These are phyloP conservation scores for Chymomyza amoena DNA, from an alignment of 2,888 invertebrate genomes.

Conservation along the genomic window DNA sequence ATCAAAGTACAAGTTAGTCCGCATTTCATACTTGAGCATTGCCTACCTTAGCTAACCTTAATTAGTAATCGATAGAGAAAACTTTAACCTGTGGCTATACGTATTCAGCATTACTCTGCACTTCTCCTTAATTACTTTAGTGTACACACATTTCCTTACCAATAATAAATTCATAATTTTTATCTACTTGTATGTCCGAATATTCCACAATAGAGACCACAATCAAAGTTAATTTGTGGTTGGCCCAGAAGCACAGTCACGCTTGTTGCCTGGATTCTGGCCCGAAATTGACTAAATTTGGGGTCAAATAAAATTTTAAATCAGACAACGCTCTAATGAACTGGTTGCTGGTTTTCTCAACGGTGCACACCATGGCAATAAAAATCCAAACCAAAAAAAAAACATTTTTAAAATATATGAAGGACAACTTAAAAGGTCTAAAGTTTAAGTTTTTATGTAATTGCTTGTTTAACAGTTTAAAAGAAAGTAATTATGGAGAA, in stretches of 20 bases:
- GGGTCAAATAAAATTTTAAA: neutral
- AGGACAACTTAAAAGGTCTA: neutral
- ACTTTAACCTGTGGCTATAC: too few relatives aligned
- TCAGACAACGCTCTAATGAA: neutral
- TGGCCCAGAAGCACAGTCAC: neutral
- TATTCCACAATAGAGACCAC: neutral
- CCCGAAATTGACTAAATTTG: neutral
- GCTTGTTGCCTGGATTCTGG: neutral
- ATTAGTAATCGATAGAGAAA: too few relatives aligned
- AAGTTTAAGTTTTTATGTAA: neutral
- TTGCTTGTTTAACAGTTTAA: too few relatives aligned
- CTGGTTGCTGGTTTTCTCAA: neutral
- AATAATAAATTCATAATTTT: too few relatives aligned
- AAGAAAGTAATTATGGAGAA: too few relatives aligned
- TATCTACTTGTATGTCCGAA: neutral
- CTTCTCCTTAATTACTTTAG: too few relatives aligned
- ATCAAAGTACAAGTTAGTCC: too few relatives aligned
- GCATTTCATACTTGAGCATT: too few relatives aligned
- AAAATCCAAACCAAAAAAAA: neutral
- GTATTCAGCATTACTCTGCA: too few relatives aligned
- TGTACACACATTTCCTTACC: too few relatives aligned
- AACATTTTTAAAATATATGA: neutral
- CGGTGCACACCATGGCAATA: neutral
- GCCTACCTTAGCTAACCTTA: too few relatives aligned
- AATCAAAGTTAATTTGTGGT: neutral